Evolutionary conservation across 2,888 invertebrate genomes (phyloP).

Genomic region (Mantis religiosa): DNA sequence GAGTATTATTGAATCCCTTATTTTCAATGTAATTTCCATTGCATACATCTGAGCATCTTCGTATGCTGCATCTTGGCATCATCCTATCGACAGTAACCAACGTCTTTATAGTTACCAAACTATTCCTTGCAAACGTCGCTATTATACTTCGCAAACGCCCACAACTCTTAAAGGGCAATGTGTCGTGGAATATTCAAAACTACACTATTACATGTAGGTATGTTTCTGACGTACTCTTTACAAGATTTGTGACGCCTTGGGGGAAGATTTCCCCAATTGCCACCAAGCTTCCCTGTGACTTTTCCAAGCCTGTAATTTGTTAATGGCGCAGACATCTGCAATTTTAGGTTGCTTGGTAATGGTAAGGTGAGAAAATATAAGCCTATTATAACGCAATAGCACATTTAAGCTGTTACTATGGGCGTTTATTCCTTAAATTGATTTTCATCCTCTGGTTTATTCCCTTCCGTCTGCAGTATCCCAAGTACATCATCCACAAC

Average conservation of each 20-base stretch:
- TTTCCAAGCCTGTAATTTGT: background rate
- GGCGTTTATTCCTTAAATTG: background rate
- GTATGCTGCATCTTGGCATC: background rate
- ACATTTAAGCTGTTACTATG: background rate
- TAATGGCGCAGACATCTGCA: background rate
- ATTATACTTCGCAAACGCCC: background rate
- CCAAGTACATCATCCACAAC: too few relatives aligned
- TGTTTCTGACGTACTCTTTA: background rate
- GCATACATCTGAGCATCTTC: too few relatives aligned
- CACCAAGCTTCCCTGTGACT: background rate
- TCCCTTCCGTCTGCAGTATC: too few relatives aligned
- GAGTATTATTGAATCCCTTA: too few relatives aligned
- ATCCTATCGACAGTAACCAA: background rate
- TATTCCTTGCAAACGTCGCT: background rate
- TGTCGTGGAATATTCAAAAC: background rate
- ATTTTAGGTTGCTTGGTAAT: background rate
- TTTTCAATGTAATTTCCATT: too few relatives aligned
- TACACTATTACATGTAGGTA: background rate
- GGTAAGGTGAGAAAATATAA: background rate
- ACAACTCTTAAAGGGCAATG: background rate
- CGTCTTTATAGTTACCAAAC: background rate
- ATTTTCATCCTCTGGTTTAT: too few relatives aligned
- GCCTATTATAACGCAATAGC: background rate
- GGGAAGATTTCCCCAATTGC: background rate
- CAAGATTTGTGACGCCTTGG: background rate